Evolutionary conservation across 2,797 vertebrate species (phyloP), one percentile per base, ranked within the genome.

Genomic region (Pelodytes ibericus): DNA sequence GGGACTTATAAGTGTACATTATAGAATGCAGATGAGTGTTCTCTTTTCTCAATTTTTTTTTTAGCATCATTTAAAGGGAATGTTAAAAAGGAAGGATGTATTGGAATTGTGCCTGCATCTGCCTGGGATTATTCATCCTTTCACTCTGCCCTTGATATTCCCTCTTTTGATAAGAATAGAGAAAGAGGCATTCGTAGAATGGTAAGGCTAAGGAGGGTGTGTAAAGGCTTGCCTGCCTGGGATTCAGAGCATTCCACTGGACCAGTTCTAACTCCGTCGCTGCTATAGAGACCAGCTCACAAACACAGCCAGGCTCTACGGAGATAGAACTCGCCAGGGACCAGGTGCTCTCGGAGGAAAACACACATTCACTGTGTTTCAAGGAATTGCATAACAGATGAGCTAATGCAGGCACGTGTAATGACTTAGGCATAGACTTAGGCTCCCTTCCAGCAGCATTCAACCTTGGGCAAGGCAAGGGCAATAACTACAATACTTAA

Each of bases 121-220:
- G 76, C 58, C 30, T 74, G 58, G 71, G 57, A 73, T 73, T 73
- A 69, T 72, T 30, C 33, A 61, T 73, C 33, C 44, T 8, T 29
- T 71, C 56, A 16, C 60, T 79, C 15, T 74, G 71, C 77, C 77
- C 77, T 79, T 79, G 64, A 79, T 10, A 69, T 64, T 49, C 64
- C 77, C 71, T 56, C 62, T 8, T n/a, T 79, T 80, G 49, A 74
- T 78, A 70, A 72, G 20, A 71, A 71, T 62, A 80, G 83, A 83
- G 71, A 56, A 47, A 62, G 81, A 62, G 81, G 81, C 81, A 85
- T 73, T 64, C 44, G 77, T 80, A 82, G 79, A 81, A 83, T 65
- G 51, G 74, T 74, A 7, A 73, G 33, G 71, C 44, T 57, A 62
- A 57, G 57, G 63, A 62, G 53, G 0, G 74, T 84, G 3, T 80